Evolutionary conservation across 2,888 invertebrate species (phyloP), one percentile per base, ranked within the genome.

Genomic region (Zygothrica quintamaculata): DNA sequence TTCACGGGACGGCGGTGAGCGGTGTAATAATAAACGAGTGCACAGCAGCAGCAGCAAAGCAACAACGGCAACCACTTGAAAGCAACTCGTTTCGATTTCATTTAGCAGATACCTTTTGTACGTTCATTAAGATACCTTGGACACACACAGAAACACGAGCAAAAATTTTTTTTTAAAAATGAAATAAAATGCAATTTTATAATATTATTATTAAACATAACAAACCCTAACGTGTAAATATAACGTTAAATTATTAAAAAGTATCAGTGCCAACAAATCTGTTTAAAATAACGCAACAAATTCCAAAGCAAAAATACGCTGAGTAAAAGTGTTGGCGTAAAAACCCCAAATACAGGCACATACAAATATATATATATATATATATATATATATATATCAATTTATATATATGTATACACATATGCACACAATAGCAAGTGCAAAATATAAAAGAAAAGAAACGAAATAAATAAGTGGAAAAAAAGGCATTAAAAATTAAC

Each of bases 41-140:
- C 85, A 84, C 77, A 74, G 65, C 79, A 68, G 65, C 79, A 68
- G 73, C 61, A 70, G 57, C 67, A 69, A 64, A 65, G 44, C 55
- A 62, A 55, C 67, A 65, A 67, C 64, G 75, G 67, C 77, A 79
- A 82, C 87, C 80, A 85, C 88, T 84, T 84, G 87, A 84, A 88
- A 84, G 77, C 88, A 88, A 88, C 88, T 89, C 88, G 88, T 87
- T 88, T 88, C 84, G 86, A 89, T 89, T 88, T 85, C 81, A 79
- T 84, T 89, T 79, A 79, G 77, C 87, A 87, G 78, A 86, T 87
- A 86, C 87, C 78, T 87, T 86, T 87, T 84, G 87, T 79, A 87
- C 88, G 87, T 86, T 77, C 87, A 84, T 86, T 88, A 88, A 88
- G 82, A 87, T 85, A 87, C 88, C 87, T 87, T 87, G 85, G 76